Percentiles rank a stretch among this genome's conserved stretches.
Conservation (phyloP, 2,797 vertebrate genomes). For the Lagocephalus sceleratus region DNA sequence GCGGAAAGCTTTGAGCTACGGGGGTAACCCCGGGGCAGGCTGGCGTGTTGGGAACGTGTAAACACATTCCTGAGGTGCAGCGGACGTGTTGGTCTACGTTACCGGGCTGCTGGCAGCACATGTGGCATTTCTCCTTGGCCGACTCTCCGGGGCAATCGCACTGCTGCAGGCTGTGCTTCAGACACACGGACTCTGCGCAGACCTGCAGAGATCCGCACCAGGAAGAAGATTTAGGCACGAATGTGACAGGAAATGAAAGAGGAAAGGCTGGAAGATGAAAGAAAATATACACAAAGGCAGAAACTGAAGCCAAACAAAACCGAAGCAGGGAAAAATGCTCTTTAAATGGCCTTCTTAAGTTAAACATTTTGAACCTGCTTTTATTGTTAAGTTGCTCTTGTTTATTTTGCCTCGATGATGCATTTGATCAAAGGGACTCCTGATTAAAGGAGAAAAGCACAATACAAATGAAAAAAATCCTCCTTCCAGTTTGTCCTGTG, state of each 20-base stretch:
- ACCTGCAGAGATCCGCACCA: slow-evolving; percentile 45
- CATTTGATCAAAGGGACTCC: too few relatives aligned
- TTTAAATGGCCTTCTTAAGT: too few relatives aligned
- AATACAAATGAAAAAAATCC: too few relatives aligned
- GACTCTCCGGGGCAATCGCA: slow-evolving; percentile 73
- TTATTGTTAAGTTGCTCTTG: too few relatives aligned
- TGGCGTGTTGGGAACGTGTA: slow-evolving; percentile 28
- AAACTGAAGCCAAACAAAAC: background rate
- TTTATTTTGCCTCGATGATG: too few relatives aligned
- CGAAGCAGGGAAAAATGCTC: too few relatives aligned
- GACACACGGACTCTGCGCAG: slow-evolving; percentile 70
- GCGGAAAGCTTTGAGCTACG: slow-evolving; percentile 14
- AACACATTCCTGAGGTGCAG: slow-evolving; percentile 45
- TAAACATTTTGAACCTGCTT: too few relatives aligned
- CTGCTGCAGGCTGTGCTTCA: slow-evolving; percentile 71
- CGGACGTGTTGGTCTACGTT: slow-evolving; percentile 38
- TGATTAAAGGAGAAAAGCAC: too few relatives aligned
- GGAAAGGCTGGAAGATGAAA: background rate
- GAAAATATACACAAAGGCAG: background rate
- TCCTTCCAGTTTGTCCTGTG: too few relatives aligned
- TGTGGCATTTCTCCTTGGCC: slow-evolving; percentile 72
- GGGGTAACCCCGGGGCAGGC: slow-evolving; percentile 21
- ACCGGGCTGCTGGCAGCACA: slow-evolving; percentile 82
- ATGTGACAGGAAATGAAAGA: background rate
- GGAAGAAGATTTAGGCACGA: background rate